Base-by-base conservation (phyloP, 2,113 vertebrate genomes). In the Patagioenas fasciata region DNA sequence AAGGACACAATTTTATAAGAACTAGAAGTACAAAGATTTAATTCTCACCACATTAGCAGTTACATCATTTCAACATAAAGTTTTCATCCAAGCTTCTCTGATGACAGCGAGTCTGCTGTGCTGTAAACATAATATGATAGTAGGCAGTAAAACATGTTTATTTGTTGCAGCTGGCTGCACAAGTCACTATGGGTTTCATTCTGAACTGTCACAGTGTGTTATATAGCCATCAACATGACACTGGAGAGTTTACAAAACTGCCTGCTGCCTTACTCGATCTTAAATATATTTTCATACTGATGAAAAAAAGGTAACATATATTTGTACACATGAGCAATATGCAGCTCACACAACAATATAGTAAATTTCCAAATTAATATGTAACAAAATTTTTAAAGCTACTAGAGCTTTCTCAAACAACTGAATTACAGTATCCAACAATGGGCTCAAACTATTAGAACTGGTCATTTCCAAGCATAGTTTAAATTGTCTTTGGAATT, bases 151-250 rank as follows among this genome's bases (percentile, higher is more conserved):
- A 95, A 69, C 44, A 85, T 73, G 80, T 93, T 96, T 91, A 81
- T 93, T 93, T 96, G 84, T 78, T 96, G 69, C 89, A 95, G 92
- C 70, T 90, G 86, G 80, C 62, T 93, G 86, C 62, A 88, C 66
- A 93, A 96, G 83, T 92, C 85, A 95, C 91, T 74, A 25, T 24
- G 66, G 29, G 44, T 72, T 96, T 87, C 87, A 85, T 95, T 95
- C 92, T 87, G 77, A 95, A 78, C 48, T 56, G 10, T 72, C 88
- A 78, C 57, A 84, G 57, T 62, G 81, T 36, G 32, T 61, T 61
- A 72, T 29, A 82, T 2, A 92, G 77, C 75, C 62, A 82, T 79
- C 70, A 95, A 91, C 31, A 82, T 2, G 15, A 90, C 72, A 88
- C 44, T 53, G 32, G 89, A 54, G 57, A 61, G 80, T 54, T 69